Conservation (phyloP, 2,888 invertebrate species). For the Drepana falcataria region DNA sequence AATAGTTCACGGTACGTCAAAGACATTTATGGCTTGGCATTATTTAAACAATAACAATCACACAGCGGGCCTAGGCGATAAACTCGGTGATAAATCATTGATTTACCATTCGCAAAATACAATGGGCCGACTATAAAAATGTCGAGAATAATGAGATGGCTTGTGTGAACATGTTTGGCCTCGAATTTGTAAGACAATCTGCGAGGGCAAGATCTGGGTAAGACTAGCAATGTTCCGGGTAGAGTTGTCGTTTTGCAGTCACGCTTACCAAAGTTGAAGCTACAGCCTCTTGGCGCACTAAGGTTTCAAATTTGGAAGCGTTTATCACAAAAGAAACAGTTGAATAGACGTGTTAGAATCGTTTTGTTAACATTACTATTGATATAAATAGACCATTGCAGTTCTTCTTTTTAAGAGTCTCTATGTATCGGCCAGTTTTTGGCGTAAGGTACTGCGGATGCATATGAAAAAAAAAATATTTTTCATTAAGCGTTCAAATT, state of each 20-base stretch:
- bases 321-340: too few species aligned
- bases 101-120: constrained; percentile 21
- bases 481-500: too few species aligned
- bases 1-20: constrained; percentile 6
- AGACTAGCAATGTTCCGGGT: not conserved
- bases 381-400: too few species aligned
- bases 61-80: constrained; percentile 13
- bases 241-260: not conserved
- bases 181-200: not conserved
- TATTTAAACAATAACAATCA: constrained; percentile 27
- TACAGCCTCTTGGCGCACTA: not conserved
- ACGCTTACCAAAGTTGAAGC: not conserved
- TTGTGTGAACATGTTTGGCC: constrained; percentile 1
- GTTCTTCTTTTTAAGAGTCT: too few species aligned
- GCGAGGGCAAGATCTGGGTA: constrained; percentile 1
- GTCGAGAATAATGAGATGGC: not conserved
- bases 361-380: too few species aligned
- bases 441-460: too few species aligned
- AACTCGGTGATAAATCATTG: constrained; percentile 21
- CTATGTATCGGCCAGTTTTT: too few species aligned
- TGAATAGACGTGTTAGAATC: too few species aligned
- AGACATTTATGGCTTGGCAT: constrained; percentile 23
- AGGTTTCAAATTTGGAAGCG: not conserved
- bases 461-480: too few species aligned
- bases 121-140: constrained; percentile 20